A percentile compares a stretch with the other conserved stretches of the same genome.
These are phyloP conservation scores for Ruditapes philippinarum DNA, from an alignment of 1,140 invertebrate species.

Conservation along the genomic window DNA sequence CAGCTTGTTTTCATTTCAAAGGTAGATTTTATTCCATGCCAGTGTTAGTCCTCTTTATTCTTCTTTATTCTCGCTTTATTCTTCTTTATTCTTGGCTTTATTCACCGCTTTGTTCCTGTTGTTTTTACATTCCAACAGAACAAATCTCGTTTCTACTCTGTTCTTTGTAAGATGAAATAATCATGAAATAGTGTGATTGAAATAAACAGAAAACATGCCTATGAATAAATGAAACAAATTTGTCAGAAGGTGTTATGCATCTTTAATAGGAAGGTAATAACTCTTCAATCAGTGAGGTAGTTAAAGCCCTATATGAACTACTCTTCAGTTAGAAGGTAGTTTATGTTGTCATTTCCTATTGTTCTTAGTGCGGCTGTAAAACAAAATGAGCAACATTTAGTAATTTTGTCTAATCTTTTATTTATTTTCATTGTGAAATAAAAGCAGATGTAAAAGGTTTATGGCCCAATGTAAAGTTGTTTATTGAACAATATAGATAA, in stretches of 20 bases:
- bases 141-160: not conserved
- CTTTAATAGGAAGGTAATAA: slow-evolving; percentile 36
- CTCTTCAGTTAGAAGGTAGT: slow-evolving; percentile 32
- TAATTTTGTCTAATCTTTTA: not conserved
- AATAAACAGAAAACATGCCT: slow-evolving; percentile 18
- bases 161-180: slow-evolving; percentile 18
- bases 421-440: not conserved
- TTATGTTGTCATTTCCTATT: slow-evolving; percentile 19
- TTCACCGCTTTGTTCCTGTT: no score
- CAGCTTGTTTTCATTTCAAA: not conserved
- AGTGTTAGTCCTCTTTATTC: not conserved
- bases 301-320: not conserved
- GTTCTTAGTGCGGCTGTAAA: slow-evolving; percentile 15
- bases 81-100: no score
- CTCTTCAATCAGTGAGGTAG: slow-evolving; percentile 43
- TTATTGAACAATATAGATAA: no score
- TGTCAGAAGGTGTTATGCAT: not conserved
- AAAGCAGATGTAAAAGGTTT: not conserved
- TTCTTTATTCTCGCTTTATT: no score
- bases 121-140: no score
- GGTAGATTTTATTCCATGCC: not conserved
- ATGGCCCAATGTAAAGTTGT: not conserved
- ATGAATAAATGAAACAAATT: slow-evolving; percentile 49
- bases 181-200: not conserved
- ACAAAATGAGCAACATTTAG: not conserved